Percentiles rank a stretch among this genome's conserved stretches.
phyloP scores from a whole-genome alignment of 2,797 vertebrate species.

The Lutjanus argentimaculatus region DNA sequence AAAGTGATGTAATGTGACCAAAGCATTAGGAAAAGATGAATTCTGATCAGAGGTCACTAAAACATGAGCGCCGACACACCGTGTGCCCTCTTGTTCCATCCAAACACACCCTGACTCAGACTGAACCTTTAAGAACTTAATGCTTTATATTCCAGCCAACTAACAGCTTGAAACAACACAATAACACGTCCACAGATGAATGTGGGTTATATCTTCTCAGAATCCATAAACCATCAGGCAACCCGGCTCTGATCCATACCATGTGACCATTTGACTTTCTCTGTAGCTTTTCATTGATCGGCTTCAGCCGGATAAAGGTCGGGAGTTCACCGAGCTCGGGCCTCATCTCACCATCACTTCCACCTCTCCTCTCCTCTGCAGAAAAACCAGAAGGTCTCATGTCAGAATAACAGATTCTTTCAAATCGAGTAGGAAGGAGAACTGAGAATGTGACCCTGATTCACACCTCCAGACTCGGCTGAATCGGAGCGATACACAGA shows the following conservation, averaged over 20 bases:
- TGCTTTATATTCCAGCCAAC: not conserved
- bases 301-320: conserved; percentile 35
- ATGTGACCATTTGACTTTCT: conserved; percentile 22
- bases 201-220: not conserved
- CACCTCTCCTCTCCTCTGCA: not conserved
- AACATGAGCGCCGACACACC: not conserved
- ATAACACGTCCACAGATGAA: not conserved
- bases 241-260: not conserved
- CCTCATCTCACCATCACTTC: not conserved
- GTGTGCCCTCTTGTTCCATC: not conserved
- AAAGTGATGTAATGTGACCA: too few relatives aligned
- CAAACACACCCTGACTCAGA: not conserved
- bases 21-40: too few relatives aligned
- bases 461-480: conserved; percentile 33
- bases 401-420: conserved; percentile 19
- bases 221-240: conserved; percentile 7
- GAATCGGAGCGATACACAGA: conserved; percentile 17
- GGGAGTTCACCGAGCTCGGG: conserved; percentile 14
- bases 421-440: conserved; percentile 27
- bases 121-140: not conserved
- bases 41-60: not conserved
- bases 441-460: conserved; percentile 39
- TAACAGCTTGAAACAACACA: not conserved
- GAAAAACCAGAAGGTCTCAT: conserved; percentile 26
- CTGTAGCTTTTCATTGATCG: conserved; percentile 18